Evolutionary conservation across 2,797 vertebrate genomes (phyloP).

Genomic region (Pelodytes ibericus): DNA sequence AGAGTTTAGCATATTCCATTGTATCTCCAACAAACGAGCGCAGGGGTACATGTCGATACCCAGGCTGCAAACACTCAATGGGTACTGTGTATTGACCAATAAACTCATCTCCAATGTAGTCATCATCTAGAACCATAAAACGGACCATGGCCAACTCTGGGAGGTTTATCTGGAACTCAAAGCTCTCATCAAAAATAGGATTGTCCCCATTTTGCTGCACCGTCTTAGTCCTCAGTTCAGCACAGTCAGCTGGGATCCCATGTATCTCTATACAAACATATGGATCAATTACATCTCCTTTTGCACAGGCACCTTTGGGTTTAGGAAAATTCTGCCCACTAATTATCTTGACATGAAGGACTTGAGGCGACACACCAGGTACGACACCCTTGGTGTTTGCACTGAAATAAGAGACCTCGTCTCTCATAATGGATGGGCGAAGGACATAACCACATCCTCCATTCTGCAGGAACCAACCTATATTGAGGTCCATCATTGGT

Average conservation of each 20-base stretch:
- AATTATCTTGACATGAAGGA: constrained; percentile 93
- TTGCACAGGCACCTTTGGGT: constrained; percentile 93
- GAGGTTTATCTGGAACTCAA: constrained; percentile 96
- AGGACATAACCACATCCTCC: constrained; percentile 93
- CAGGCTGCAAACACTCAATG: constrained; percentile 92
- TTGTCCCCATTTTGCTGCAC: constrained; percentile 95
- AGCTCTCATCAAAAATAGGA: constrained; percentile 96
- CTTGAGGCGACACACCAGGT: constrained; percentile 92
- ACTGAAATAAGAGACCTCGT: constrained; percentile 95
- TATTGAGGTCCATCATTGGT: constrained; percentile 94
- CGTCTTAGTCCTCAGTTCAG: constrained; percentile 94
- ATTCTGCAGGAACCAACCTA: constrained; percentile 93
- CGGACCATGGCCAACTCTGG: constrained; percentile 94
- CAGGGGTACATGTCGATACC: constrained; percentile 92
- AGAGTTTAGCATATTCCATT: constrained; percentile 89
- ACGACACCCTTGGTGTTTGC: constrained; percentile 94
- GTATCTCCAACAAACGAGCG: constrained; percentile 86
- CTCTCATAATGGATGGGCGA: constrained; percentile 90
- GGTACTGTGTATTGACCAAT: constrained; percentile 94
- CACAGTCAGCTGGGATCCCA: constrained; percentile 92
- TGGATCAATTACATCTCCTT: constrained; percentile 96
- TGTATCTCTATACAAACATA: constrained; percentile 97
- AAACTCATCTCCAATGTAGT: constrained; percentile 97
- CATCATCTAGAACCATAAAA: constrained; percentile 94
- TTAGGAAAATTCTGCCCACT: constrained; percentile 97